phyloP scores from a whole-genome alignment of 2,797 vertebrate genomes.

The Halcyon smyrnensis region DNA sequence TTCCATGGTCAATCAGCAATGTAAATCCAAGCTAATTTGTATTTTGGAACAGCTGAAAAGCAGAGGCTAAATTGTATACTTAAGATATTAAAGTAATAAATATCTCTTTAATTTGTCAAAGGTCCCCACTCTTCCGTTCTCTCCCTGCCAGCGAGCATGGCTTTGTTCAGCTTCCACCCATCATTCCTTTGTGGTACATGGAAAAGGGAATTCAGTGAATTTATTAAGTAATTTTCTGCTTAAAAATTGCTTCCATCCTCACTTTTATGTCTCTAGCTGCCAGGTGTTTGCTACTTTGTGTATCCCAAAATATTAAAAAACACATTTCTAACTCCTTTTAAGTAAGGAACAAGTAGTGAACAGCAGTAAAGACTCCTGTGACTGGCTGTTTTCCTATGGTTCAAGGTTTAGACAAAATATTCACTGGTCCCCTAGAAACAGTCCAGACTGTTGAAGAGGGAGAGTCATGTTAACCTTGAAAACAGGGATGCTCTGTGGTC shows the following conservation, averaged over 20 bases:
- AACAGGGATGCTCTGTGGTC: neutral
- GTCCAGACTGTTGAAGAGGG: neutral
- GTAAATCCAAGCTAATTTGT: neutral
- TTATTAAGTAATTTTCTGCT: constrained; percentile 3
- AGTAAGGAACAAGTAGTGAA: neutral
- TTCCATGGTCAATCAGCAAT: neutral
- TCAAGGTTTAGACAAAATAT: neutral
- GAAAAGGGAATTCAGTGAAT: neutral
- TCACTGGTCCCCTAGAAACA: neutral
- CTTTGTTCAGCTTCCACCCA: neutral
- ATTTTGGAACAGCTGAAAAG: neutral
- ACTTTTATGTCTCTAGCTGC: neutral
- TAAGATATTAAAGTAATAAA: neutral
- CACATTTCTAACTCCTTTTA: neutral
- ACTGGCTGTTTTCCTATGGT: neutral
- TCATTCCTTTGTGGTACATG: neutral
- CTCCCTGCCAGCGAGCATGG: neutral
- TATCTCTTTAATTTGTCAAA: neutral
- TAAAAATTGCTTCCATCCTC: constrained; percentile 21
- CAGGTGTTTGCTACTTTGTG: neutral
- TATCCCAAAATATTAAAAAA: neutral
- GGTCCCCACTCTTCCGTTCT: neutral
- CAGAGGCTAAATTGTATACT: neutral
- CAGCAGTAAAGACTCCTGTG: neutral
- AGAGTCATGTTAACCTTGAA: neutral